Conservation (phyloP, 2,888 invertebrate species). For the Cryptus armator region DNA sequence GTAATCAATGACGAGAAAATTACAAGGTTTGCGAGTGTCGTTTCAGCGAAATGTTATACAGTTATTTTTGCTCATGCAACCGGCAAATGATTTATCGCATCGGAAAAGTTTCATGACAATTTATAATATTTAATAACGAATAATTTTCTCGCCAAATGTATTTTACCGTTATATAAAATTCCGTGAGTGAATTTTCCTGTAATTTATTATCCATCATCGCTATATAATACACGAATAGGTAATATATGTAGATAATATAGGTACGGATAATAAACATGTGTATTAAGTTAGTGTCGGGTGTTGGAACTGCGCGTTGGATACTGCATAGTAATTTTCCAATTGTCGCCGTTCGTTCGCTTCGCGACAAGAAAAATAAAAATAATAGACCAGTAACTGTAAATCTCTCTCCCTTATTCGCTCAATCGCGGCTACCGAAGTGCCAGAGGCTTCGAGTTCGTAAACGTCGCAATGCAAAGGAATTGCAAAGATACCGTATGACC, state of each 20-base stretch:
- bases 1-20: slow-evolving; percentile 22
- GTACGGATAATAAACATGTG: neutral
- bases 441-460: neutral
- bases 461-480: slow-evolving; percentile 14
- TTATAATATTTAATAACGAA: neutral
- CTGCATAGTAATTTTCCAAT: slow-evolving; percentile 44
- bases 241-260: neutral
- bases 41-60: neutral
- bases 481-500: slow-evolving; percentile 34
- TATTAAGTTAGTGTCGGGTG: slow-evolving; percentile 19
- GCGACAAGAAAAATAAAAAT: slow-evolving; percentile 32
- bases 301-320: slow-evolving; percentile 9
- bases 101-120: neutral
- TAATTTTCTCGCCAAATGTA: neutral
- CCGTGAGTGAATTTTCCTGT: neutral
- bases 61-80: neutral
- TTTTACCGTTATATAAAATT: neutral
- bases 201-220: neutral
- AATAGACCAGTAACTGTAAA: slow-evolving; percentile 26
- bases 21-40: neutral
- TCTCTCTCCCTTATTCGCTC: slow-evolving; percentile 3
- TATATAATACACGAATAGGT: neutral
- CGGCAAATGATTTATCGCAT: neutral
- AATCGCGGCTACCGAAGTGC: neutral
- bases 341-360: neutral